Evolutionary conservation across 23 tunicate genomes (phyloP).

Genomic region (Oikopleura albicans): DNA sequence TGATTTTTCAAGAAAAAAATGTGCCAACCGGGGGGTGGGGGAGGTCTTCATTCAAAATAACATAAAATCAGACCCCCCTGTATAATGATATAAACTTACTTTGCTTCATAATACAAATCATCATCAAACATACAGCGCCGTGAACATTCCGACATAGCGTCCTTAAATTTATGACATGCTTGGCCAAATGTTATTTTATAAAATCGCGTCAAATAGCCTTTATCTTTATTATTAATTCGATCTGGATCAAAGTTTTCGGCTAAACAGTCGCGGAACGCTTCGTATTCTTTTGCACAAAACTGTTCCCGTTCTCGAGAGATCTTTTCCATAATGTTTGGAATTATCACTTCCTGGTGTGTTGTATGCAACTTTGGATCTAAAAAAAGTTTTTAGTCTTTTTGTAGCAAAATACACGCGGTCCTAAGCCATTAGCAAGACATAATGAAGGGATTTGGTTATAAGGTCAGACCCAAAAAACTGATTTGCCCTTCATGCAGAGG

Average conservation of each 20-base stretch:
- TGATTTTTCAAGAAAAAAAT: too few relatives aligned
- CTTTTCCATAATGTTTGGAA: conserved; percentile 1
- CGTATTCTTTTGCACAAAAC: background rate
- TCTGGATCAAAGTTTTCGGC: background rate
- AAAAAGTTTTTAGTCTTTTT: too few relatives aligned
- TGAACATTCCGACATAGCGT: conserved; percentile 3
- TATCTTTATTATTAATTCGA: background rate
- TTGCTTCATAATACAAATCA: conserved; percentile 1
- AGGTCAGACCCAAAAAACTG: too few relatives aligned
- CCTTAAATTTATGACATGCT: background rate
- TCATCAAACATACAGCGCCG: background rate
- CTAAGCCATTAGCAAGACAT: too few relatives aligned
- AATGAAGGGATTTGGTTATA: too few relatives aligned
- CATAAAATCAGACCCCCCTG: background rate
- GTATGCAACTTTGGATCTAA: background rate
- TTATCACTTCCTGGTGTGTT: background rate
- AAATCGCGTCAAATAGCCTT: background rate
- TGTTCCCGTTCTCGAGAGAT: background rate
- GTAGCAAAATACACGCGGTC: too few relatives aligned
- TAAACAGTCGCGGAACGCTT: background rate
- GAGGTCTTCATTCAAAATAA: too few relatives aligned
- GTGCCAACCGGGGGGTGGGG: too few relatives aligned
- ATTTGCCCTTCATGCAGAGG: too few relatives aligned
- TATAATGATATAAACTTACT: background rate
- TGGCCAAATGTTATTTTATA: background rate